These are phyloP conservation scores for Chalcis sispes DNA, from an alignment of 2,888 invertebrate genomes.

Conservation along the genomic window DNA sequence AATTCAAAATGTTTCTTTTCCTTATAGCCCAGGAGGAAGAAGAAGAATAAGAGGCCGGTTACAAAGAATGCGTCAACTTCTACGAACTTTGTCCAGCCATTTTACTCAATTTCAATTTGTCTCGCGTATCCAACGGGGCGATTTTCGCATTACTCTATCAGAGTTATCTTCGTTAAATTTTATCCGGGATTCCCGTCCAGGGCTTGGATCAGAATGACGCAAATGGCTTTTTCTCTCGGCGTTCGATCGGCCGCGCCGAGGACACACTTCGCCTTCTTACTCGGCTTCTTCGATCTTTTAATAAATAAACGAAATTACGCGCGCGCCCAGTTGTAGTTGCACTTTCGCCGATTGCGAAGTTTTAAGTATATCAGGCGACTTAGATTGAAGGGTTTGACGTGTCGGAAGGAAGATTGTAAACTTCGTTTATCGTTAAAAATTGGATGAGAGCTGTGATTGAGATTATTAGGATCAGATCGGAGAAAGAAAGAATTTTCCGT, in stretches of 20 bases:
- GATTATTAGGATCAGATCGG: too few species aligned
- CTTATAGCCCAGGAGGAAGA: not conserved
- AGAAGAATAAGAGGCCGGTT: not conserved
- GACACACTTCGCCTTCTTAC: not conserved
- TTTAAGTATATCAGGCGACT: not conserved
- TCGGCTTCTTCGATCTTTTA: not conserved
- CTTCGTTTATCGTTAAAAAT: too few species aligned
- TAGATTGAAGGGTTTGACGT: too few species aligned
- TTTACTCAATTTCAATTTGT: slow-evolving; percentile 37
- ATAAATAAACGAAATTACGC: slow-evolving; percentile 35
- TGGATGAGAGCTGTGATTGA: too few species aligned
- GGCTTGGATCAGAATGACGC: too few species aligned
- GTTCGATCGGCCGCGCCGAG: not conserved
- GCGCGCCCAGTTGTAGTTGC: not conserved
- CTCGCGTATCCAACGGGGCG: slow-evolving; percentile 1
- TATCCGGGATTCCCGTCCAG: slow-evolving; percentile 26
- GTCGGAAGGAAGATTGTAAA: too few species aligned
- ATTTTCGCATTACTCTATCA: not conserved
- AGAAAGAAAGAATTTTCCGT: too few species aligned
- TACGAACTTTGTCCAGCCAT: not conserved
- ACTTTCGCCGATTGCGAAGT: slow-evolving; percentile 3
- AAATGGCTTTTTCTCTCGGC: not conserved
- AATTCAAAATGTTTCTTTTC: slow-evolving; percentile 11
- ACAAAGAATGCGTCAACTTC: not conserved
- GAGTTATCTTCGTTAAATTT: slow-evolving; percentile 41